Conservation (phyloP, 2,797 vertebrate species). For the Moxostoma hubbsi region DNA sequence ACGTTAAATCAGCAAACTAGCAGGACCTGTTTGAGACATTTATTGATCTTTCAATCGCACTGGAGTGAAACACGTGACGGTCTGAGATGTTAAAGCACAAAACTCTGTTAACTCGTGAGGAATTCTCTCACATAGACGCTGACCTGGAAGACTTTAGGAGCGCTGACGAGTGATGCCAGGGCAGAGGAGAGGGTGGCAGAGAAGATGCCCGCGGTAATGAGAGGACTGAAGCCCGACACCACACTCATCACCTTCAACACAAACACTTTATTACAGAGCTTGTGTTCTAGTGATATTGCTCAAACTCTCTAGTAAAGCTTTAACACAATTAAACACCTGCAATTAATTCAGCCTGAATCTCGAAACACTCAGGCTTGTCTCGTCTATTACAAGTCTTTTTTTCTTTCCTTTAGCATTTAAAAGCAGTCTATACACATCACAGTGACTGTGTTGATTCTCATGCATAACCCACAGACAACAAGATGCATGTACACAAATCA, state of each 20-base stretch:
- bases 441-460: too few species aligned
- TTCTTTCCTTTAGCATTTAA: too few species aligned
- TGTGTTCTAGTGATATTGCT: too few species aligned
- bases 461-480: too few species aligned
- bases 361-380: too few species aligned
- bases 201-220: conserved; percentile 96
- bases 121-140: conserved; percentile 32
- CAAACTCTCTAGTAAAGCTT: too few species aligned
- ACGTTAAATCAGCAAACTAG: neutral
- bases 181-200: conserved; percentile 97
- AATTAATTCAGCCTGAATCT: too few species aligned
- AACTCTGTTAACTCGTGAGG: too few species aligned
- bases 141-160: conserved; percentile 98
- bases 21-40: neutral
- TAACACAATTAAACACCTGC: too few species aligned
- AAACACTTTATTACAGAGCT: neutral
- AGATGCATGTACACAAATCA: too few species aligned
- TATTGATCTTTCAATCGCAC: neutral
- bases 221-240: conserved; percentile 93
- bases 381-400: too few species aligned
- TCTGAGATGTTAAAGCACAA: neutral
- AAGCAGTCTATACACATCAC: too few species aligned
- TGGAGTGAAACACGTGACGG: neutral
- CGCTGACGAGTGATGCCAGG: conserved; percentile 96
- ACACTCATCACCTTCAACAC: conserved; percentile 86